These are phyloP conservation scores for Osmerus mordax DNA, from an alignment of 2,113 vertebrate species.

Conservation along the genomic window DNA sequence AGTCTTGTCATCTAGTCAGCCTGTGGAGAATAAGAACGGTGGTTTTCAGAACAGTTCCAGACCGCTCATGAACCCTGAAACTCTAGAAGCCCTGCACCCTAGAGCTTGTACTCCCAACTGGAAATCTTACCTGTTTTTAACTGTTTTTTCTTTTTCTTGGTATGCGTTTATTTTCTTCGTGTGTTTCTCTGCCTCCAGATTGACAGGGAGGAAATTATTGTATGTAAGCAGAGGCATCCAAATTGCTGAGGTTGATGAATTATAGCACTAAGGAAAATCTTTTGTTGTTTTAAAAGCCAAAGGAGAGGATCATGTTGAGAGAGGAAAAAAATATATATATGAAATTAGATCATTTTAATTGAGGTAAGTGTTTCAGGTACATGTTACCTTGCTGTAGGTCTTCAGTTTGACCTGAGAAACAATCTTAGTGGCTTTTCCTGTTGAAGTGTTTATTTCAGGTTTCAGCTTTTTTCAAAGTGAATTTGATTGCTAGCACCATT, in stretches of 20 bases:
- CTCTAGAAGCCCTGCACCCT: not conserved
- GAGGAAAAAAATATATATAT: no score
- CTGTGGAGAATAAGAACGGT: slow-evolving; percentile 5
- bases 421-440: not conserved
- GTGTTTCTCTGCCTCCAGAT: not conserved
- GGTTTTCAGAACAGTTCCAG: slow-evolving; percentile 5
- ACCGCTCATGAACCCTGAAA: slow-evolving; percentile 1
- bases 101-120: slow-evolving; percentile 19
- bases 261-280: no score
- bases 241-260: no score
- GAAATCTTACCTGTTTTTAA: slow-evolving; percentile 16
- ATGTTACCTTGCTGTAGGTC: no score
- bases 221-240: no score
- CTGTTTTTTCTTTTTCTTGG: not conserved
- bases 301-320: no score
- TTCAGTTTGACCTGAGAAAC: slow-evolving; percentile 14
- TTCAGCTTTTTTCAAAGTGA: slow-evolving; percentile 39
- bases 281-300: no score
- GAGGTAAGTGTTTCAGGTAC: no score
- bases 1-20: slow-evolving; percentile 2
- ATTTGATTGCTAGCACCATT: slow-evolving; percentile 15
- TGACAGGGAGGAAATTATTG: no score
- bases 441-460: not conserved
- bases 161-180: not conserved
- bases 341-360: no score